Evolutionary conservation across 2,888 invertebrate species (phyloP).

Genomic region (Eumacrocentrus americanus): DNA sequence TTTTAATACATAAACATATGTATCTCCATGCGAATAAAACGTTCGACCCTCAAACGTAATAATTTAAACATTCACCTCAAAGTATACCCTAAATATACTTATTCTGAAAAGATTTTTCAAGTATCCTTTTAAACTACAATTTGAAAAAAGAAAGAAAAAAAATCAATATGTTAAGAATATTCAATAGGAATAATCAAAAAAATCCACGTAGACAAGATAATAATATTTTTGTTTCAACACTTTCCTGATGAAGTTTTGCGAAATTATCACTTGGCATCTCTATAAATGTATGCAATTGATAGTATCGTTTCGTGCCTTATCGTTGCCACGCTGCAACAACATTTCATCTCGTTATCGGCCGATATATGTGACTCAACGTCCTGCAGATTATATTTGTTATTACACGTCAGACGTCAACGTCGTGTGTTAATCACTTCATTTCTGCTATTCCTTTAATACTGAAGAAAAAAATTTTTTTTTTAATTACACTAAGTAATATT

Average conservation of each 20-base stretch:
- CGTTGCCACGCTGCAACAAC: constrained; percentile 2
- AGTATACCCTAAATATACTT: no score
- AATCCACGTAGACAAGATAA: no score
- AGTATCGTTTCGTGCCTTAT: constrained; percentile 8
- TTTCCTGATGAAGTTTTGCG: no score
- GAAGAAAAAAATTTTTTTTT: no score
- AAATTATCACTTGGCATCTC: constrained; percentile 6
- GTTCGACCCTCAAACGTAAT: no score
- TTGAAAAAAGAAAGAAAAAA: not conserved
- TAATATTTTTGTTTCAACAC: no score
- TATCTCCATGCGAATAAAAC: constrained; percentile 46
- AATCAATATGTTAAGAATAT: not conserved
- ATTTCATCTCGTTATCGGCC: constrained; percentile 10
- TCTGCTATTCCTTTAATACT: no score
- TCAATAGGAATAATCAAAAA: no score
- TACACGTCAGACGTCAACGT: not conserved
- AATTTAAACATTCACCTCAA: no score
- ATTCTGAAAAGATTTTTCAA: no score
- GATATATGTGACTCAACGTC: constrained; percentile 15
- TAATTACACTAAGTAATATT: no score
- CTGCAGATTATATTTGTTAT: constrained; percentile 6
- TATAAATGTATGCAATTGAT: not conserved
- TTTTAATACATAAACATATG: constrained; percentile 4
- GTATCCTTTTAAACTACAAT: not conserved
- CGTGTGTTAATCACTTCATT: no score